Evolutionary conservation across 1,140 invertebrate genomes (phyloP).

Genomic region (Metopolophium dirhodum): DNA sequence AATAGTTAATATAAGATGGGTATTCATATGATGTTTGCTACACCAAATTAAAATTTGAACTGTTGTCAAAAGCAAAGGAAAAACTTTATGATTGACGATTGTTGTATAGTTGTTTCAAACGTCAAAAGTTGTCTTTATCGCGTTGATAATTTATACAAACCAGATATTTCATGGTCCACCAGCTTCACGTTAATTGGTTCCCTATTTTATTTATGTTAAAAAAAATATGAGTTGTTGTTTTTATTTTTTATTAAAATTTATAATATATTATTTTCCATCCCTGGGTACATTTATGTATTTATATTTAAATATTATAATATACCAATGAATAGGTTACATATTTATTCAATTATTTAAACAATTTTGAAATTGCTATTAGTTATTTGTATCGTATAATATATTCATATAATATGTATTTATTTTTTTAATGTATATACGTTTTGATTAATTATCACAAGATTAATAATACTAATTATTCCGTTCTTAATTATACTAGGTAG

Average conservation of each 20-base stretch:
- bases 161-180: not conserved
- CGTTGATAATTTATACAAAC: not conserved
- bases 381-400: not conserved
- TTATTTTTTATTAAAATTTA: not conserved
- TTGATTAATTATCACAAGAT: constrained; percentile 23
- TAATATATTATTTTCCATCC: not conserved
- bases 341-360: not conserved
- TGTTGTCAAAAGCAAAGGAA: not conserved
- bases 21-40: not conserved
- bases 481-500: constrained; percentile 24
- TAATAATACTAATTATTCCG: not conserved
- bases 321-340: not conserved
- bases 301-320: too few species aligned
- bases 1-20: not conserved
- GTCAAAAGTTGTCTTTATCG: not conserved
- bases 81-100: not conserved
- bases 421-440: not conserved
- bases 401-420: not conserved
- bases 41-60: not conserved
- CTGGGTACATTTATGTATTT: too few species aligned
- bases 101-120: not conserved
- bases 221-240: not conserved
- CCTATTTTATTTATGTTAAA: not conserved
- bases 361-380: not conserved
- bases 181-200: not conserved